phyloP scores from a whole-genome alignment of 2,888 invertebrate species.

The Trichacis sp. region DNA sequence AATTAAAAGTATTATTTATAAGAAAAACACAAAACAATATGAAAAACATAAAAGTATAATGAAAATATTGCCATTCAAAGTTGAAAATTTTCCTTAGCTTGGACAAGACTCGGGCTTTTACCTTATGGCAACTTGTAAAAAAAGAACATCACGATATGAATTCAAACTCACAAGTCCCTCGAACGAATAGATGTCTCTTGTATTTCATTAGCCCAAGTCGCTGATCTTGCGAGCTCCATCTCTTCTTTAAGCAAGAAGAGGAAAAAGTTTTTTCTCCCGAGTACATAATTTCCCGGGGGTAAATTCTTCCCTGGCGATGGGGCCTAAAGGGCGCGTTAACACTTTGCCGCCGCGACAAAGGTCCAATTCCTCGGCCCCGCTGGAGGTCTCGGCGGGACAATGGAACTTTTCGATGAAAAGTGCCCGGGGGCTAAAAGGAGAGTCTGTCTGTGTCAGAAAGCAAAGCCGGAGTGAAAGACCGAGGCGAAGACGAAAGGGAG shows the following conservation, averaged over 20 bases:
- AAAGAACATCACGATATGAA: no score
- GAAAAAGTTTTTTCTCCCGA: constrained; percentile 12
- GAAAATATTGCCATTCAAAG: no score
- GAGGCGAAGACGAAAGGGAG: constrained; percentile 20
- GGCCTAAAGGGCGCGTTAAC: constrained; percentile 61
- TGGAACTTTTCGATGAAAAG: constrained; percentile 31
- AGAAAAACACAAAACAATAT: no score
- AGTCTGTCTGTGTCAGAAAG: constrained; percentile 38
- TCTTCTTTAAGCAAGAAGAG: neutral
- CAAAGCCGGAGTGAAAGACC: constrained; percentile 8
- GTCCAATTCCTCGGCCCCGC: constrained; percentile 55
- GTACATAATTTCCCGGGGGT: constrained; percentile 62
- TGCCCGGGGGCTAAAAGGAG: constrained; percentile 30
- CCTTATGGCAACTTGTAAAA: no score
- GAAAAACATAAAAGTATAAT: no score
- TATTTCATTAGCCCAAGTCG: neutral
- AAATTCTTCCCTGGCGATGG: constrained; percentile 55
- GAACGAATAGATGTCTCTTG: no score
- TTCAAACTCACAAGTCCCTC: no score
- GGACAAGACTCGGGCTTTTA: no score
- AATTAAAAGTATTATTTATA: no score
- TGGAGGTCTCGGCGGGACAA: constrained; percentile 34
- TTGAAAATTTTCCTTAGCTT: no score
- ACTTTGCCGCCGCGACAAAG: constrained; percentile 58
- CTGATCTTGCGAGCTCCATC: constrained; percentile 16